These are phyloP conservation scores for Calidris pugnax DNA, from an alignment of 2,113 vertebrate species.

Conservation along the genomic window DNA sequence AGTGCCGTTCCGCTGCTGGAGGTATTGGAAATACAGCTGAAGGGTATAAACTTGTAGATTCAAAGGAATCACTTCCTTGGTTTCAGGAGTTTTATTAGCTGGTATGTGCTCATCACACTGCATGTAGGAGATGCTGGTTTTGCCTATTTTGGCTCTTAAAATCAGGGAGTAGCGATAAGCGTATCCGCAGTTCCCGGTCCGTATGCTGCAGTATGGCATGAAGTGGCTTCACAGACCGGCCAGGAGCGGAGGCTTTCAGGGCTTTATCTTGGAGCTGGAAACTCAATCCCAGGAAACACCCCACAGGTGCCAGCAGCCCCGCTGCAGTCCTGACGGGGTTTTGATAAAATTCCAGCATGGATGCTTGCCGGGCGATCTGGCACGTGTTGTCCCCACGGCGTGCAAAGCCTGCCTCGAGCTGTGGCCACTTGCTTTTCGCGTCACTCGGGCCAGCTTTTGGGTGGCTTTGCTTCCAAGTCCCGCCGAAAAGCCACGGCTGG, in stretches of 20 bases:
- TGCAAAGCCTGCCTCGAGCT: accelerated
- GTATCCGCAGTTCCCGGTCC: neutral
- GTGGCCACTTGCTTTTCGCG: accelerated
- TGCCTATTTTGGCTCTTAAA: neutral
- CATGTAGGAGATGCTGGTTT: neutral
- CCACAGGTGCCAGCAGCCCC: conserved; percentile 10
- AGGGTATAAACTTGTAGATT: neutral
- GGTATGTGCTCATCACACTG: neutral
- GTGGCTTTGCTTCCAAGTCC: neutral
- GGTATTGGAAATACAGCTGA: neutral
- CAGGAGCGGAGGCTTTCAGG: neutral
- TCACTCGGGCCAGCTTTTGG: neutral
- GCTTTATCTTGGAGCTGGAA: neutral
- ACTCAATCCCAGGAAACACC: conserved; percentile 1
- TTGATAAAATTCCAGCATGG: neutral
- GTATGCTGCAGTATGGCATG: neutral
- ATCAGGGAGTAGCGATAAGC: neutral
- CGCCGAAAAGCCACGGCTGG: neutral
- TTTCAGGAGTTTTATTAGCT: neutral
- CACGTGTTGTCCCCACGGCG: accelerated
- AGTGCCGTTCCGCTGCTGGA: neutral
- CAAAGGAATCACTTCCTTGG: neutral
- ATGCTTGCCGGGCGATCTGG: accelerated
- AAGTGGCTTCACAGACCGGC: neutral
- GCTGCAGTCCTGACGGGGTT: neutral